A percentile compares a stretch with the other conserved stretches of the same genome.
phyloP scores from a whole-genome alignment of 2,888 invertebrate species.

The Camponotus fellah region DNA sequence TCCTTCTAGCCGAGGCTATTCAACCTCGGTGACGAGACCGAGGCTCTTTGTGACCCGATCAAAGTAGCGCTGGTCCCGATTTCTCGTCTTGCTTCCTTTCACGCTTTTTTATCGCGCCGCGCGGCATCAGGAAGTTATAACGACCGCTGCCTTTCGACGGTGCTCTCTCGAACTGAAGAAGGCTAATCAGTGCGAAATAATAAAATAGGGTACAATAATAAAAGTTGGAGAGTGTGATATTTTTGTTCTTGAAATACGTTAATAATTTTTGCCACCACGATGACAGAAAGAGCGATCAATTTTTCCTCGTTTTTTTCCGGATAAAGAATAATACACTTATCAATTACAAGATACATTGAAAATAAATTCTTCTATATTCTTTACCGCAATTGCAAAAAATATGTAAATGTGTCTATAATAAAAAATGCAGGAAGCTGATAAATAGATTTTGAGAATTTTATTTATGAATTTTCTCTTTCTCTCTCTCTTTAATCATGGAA shows the following conservation, averaged over 20 bases:
- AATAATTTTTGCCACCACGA: background rate
- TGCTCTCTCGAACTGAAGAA: constrained; percentile 52
- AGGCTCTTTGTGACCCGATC: constrained; percentile 76
- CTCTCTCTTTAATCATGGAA: background rate
- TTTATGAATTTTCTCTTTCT: background rate
- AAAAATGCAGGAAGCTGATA: background rate
- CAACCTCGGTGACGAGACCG: constrained; percentile 79
- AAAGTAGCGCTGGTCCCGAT: constrained; percentile 59
- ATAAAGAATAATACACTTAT: background rate
- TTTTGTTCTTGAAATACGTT: background rate
- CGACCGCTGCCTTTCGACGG: constrained; percentile 64
- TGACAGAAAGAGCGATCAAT: background rate
- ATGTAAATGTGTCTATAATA: background rate
- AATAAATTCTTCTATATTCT: background rate
- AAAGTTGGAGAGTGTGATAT: background rate
- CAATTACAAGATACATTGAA: background rate
- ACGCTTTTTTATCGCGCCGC: constrained; percentile 73
- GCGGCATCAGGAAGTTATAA: constrained; percentile 76
- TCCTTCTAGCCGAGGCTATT: constrained; percentile 76
- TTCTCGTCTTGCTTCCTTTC: constrained; percentile 65
- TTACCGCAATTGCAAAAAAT: background rate
- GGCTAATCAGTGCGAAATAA: constrained; percentile 62
- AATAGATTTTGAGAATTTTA: background rate
- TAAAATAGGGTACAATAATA: constrained; percentile 17
- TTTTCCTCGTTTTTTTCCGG: background rate